Evolutionary conservation across 2,113 vertebrate genomes (phyloP), one percentile per base, ranked within the genome.

Genomic region (Sphyrna mokarran): DNA sequence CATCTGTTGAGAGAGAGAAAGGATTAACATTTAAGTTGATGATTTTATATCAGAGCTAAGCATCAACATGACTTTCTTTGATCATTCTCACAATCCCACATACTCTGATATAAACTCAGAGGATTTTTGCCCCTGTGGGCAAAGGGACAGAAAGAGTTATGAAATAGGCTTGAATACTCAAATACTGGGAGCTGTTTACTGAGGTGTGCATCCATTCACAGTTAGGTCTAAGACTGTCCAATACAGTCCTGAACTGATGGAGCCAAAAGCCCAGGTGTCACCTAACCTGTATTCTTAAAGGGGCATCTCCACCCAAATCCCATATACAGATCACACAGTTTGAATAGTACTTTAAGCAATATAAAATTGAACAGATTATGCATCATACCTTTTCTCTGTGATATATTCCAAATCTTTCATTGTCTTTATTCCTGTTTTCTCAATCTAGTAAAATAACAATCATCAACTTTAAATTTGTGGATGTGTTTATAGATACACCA

Each of bases 361-460:
- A 33, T 61, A 58, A 89, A 54, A 89, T 54, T 54, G 48, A 89
- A 89, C 86, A 89, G 86, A 87, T 43, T 26, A 22, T 58, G 26
- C 13, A 58, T 96, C 97, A 97, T 97, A 99, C 99, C 98, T 97
- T 96, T 96, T 58, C 9, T 95, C 97, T 1, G 99, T 99, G 76
- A 99, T 97, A 70, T 96, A 96, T 95, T 99, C 99, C 37, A 97
- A 96, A 0, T 95, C 96, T 83, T 97, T 97, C 26, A 97, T 96
- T 0, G 98, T 97, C 97, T 98, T 99, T 95, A 99, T 97, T 96
- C 98, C 98, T 1, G 20, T 96, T 96, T 96, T 98, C 96, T 96
- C 98, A 95, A 97, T 97, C 99, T 99, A 96, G 61, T 96, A 83
- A 94, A 96, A 86, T 66, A 78, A 94, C 95, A 85, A 95, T n/a